Evolutionary conservation across 2,113 vertebrate genomes (phyloP).

Genomic region (Turdus rufiventris): DNA sequence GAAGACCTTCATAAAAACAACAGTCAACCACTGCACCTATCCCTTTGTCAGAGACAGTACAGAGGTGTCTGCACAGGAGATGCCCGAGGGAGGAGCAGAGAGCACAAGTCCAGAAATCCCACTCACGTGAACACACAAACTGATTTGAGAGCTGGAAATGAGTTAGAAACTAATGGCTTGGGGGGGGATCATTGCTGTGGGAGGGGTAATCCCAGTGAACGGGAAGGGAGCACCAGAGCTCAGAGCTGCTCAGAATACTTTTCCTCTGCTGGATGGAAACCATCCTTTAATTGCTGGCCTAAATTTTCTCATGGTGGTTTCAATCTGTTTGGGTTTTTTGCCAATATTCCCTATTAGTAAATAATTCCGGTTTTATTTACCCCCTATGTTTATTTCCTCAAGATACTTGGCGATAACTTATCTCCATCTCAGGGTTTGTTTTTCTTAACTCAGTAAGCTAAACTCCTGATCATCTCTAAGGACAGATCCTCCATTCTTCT

Average conservation of each 20-base stretch:
- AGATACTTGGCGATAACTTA: not conserved
- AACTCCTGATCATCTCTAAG: not conserved
- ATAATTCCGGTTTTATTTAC: not conserved
- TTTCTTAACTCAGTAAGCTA: not conserved
- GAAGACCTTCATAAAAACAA: conserved; percentile 61
- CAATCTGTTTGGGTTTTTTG: not conserved
- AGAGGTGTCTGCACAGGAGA: conserved; percentile 31
- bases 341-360: not conserved
- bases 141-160: not conserved
- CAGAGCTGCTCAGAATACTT: not conserved
- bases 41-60: conserved; percentile 68
- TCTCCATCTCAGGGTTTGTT: not conserved
- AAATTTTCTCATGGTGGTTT: not conserved
- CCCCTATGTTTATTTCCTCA: not conserved
- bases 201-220: not conserved
- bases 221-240: not conserved
- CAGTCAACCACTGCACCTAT: conserved; percentile 48
- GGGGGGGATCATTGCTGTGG: rapidly evolving
- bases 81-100: conserved; percentile 26
- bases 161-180: not conserved
- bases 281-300: not conserved
- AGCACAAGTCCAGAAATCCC: not conserved
- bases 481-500: not conserved
- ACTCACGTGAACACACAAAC: not conserved
- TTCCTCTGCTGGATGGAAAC: not conserved